Percentiles rank a stretch among this genome's conserved stretches.
phyloP scores from a whole-genome alignment of 2,888 invertebrate species.

The Nowickia ferox region DNA sequence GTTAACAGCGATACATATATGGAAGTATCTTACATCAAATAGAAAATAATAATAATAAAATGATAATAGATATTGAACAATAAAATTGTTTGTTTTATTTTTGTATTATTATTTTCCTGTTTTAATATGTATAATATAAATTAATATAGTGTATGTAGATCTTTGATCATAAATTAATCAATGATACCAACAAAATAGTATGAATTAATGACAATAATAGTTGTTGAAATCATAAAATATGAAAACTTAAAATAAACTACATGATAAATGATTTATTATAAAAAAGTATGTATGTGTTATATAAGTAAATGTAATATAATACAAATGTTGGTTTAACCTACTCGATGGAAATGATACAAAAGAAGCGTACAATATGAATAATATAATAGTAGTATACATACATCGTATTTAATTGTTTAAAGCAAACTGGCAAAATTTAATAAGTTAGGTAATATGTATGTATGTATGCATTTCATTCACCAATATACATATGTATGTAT shows the following conservation, averaged over 20 bases:
- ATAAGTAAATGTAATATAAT: conserved; percentile 62
- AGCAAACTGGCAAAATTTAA: conserved; percentile 5
- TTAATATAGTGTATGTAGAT: conserved; percentile 66
- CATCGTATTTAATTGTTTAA: conserved; percentile 33
- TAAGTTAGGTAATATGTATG: conserved; percentile 6
- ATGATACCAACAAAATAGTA: conserved; percentile 47
- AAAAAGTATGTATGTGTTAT: conserved; percentile 52
- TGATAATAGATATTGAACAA: background rate
- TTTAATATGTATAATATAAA: conserved; percentile 63
- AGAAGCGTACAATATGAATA: conserved; percentile 34
- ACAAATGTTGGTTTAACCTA: conserved; percentile 61
- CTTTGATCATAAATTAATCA: conserved; percentile 66
- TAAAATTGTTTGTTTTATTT: conserved; percentile 39
- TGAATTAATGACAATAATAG: conserved; percentile 34
- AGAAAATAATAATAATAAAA: too few species aligned
- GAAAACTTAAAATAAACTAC: conserved; percentile 55
- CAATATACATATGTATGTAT: conserved; percentile 13
- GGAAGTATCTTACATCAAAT: too few species aligned
- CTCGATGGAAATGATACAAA: conserved; percentile 27
- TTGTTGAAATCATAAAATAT: conserved; percentile 46
- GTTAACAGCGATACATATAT: too few species aligned
- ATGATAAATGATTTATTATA: conserved; percentile 45
- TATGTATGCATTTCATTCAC: conserved; percentile 17
- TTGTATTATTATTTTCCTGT: conserved; percentile 51
- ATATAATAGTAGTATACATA: conserved; percentile 47